Conservation (phyloP, 1,140 invertebrate genomes). For the Atta colombica region DNA sequence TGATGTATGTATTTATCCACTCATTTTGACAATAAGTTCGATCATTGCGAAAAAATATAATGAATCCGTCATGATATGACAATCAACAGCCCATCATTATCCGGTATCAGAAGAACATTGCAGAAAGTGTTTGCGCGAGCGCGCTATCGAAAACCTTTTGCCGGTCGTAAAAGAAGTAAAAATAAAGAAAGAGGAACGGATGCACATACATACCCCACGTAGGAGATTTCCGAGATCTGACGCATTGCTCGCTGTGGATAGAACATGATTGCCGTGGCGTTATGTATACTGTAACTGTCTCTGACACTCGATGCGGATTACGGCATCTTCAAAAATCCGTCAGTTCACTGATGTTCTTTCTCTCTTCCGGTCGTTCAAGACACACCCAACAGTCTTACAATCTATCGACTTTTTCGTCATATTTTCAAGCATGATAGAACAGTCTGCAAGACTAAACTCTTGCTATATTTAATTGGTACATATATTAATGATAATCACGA, state of each 20-base stretch:
- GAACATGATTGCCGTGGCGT: slow-evolving; percentile 61
- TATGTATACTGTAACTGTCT: slow-evolving; percentile 35
- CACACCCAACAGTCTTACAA: slow-evolving; percentile 27
- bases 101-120: background rate
- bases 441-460: background rate
- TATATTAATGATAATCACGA: slow-evolving; percentile 14
- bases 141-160: background rate
- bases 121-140: background rate
- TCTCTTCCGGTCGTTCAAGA: slow-evolving; percentile 14
- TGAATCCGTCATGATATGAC: background rate
- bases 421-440: slow-evolving; percentile 1
- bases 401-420: slow-evolving; percentile 16
- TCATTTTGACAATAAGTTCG: background rate
- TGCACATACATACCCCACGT: slow-evolving; percentile 82
- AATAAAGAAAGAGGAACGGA: background rate
- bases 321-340: slow-evolving; percentile 36
- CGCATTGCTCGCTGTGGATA: slow-evolving; percentile 81
- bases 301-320: slow-evolving; percentile 3
- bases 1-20: background rate
- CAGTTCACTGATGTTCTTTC: slow-evolving; percentile 22
- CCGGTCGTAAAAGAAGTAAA: background rate
- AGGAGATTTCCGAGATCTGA: slow-evolving; percentile 85
- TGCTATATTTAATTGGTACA: background rate
- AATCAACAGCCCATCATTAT: background rate
- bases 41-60: background rate